Conservation (phyloP, 2,888 invertebrate genomes). For the Drepana falcataria region DNA sequence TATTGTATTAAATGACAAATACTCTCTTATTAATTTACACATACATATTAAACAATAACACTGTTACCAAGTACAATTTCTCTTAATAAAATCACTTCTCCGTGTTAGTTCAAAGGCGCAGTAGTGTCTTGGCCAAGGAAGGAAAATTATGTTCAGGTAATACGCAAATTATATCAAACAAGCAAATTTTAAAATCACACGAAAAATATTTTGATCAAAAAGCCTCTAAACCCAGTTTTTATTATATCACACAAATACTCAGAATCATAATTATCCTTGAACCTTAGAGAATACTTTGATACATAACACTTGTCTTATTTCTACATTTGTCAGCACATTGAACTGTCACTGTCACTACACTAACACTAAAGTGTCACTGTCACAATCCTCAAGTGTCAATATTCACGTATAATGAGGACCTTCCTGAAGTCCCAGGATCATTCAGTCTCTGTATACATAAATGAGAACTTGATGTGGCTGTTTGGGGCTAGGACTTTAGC, state of each 20-base stretch:
- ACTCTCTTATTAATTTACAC: no score
- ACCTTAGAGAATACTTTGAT: no score
- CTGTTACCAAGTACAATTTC: no score
- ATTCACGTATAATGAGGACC: constrained; percentile 72
- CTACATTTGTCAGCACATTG: not conserved
- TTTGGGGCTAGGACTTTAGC: constrained; percentile 72
- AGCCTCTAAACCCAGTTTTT: no score
- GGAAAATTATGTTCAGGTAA: not conserved
- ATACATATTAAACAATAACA: no score
- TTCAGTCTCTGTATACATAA: constrained; percentile 75
- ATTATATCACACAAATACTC: no score
- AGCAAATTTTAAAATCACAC: no score
- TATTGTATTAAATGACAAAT: no score
- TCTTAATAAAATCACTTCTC: not conserved
- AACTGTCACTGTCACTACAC: constrained; percentile 10
- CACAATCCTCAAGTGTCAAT: constrained; percentile 55
- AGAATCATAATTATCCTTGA: no score
- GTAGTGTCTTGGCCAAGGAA: not conserved
- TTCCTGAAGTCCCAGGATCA: constrained; percentile 74
- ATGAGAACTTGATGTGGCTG: constrained; percentile 73
- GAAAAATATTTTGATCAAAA: no score
- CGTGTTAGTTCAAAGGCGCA: not conserved
- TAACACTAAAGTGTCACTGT: constrained; percentile 13
- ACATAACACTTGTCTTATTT: not conserved
- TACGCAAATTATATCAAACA: no score